Evolutionary conservation across 1,140 invertebrate genomes (phyloP).

Genomic region (Drosophila persimilis): DNA sequence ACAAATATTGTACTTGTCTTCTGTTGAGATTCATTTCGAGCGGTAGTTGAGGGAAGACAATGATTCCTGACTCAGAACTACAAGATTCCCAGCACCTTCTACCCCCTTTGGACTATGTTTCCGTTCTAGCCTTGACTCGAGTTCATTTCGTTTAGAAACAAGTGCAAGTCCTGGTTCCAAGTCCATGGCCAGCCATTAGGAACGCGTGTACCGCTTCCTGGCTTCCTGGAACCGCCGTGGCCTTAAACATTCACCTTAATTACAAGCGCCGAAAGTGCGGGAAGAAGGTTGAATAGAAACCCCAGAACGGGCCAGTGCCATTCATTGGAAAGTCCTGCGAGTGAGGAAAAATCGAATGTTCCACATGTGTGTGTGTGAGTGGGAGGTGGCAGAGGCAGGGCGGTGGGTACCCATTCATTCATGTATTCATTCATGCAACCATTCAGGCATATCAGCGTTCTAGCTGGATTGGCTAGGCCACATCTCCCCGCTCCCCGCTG

Average conservation of each 20-base stretch:
- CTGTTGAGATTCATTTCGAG: conserved; percentile 11
- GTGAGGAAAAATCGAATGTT: conserved; percentile 38
- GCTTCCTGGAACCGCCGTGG: conserved; percentile 27
- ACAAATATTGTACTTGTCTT: conserved; percentile 3
- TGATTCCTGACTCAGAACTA: no score
- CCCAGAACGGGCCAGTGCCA: not conserved
- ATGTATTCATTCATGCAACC: conserved; percentile 37
- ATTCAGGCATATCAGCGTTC: conserved; percentile 42
- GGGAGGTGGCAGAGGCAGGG: not conserved
- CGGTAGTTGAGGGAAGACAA: not conserved
- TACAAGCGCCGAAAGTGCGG: conserved; percentile 13
- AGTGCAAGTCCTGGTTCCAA: no score
- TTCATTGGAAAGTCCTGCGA: conserved; percentile 9
- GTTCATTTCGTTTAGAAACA: conserved; percentile 2
- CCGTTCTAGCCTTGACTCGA: not conserved
- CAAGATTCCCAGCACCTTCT: no score
- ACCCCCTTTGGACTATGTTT: no score
- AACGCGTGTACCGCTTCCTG: not conserved
- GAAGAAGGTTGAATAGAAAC: conserved; percentile 2
- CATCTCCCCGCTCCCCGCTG: not conserved
- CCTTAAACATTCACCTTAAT: conserved; percentile 55
- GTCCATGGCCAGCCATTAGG: not conserved
- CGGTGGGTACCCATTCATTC: conserved; percentile 7
- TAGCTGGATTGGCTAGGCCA: conserved; percentile 36
- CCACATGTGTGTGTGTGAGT: conserved; percentile 8